Evolutionary conservation across 2,797 vertebrate genomes (phyloP), one percentile per base, ranked within the genome.

Genomic region (Falco berigora): DNA sequence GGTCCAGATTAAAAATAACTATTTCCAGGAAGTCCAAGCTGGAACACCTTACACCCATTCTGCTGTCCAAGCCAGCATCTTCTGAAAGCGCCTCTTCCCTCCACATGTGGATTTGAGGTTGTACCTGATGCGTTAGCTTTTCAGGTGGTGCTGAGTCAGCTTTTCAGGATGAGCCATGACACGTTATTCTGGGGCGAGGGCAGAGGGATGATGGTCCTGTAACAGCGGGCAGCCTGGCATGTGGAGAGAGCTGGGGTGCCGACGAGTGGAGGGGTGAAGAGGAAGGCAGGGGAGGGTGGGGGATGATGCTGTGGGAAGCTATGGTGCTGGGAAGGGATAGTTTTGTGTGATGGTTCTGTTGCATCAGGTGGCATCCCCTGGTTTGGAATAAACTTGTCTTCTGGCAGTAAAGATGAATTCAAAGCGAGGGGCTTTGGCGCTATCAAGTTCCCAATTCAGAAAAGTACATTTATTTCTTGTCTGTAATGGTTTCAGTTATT

Each of bases 71-170:
- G 50, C n/a, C 56, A 32, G 10, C 6, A 2, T 40, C 47, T 92
- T 68, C 40, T 25, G 40, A 30, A 6, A 6, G 6, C 24, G 55
- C 12, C 67, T 73, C 34, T 56, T 90, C 53, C 40, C 14, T 64
- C 21, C 3, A 1, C 22, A 3, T 2, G 1, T n/a, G 50, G 27
- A 30, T 66, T 73, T 3, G 3, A 53, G 68, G 28, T 49, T 56
- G 34, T 74, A 27, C 7, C 38, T 44, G 30, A 16, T 0, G 0
- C 23, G 16, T 44, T 44, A 76, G 30, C 17, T 42, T 47, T 87
- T n/a, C 36, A 44, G 12, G 40, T 61, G 77, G 46, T 64, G 52
- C 73, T 55, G 58, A 78, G 32, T 10, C 66, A 50, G 50, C 18
- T 50, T 75, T 87, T 67, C 44, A 47, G 56, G 30, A 62, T 6